Percentiles rank a stretch among this genome's conserved stretches.
Evolutionary conservation across 2,113 vertebrate species (phyloP).

Genomic region (Cryptotis parvus): DNA sequence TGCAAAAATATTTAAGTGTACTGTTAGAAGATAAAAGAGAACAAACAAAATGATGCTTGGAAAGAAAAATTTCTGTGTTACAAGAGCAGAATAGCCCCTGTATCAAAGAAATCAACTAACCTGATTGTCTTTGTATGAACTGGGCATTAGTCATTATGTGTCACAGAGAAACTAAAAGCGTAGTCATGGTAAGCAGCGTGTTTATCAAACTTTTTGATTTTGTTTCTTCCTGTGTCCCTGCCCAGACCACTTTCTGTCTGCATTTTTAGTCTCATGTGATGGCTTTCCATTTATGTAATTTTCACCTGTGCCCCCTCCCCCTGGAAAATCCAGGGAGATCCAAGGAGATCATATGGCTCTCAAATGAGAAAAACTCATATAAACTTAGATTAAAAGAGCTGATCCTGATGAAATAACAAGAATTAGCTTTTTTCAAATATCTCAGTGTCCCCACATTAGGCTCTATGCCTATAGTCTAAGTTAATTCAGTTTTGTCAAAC

Average conservation of each 20-base stretch:
- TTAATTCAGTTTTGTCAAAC: not conserved
- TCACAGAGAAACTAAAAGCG: not conserved
- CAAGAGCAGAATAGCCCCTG: not conserved
- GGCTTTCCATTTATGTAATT: too few relatives aligned
- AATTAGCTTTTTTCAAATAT: not conserved
- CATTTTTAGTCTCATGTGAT: too few relatives aligned
- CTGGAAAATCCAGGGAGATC: too few relatives aligned
- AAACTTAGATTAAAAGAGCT: not conserved
- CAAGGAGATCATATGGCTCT: too few relatives aligned
- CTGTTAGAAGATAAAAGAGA: not conserved
- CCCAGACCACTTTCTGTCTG: too few relatives aligned
- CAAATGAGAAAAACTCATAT: too few relatives aligned
- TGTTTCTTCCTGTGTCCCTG: too few relatives aligned
- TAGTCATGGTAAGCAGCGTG: not conserved
- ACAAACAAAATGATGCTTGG: not conserved
- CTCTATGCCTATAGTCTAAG: not conserved
- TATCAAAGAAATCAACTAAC: not conserved
- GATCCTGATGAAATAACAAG: not conserved
- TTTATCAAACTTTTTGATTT: too few relatives aligned
- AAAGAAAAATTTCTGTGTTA: not conserved
- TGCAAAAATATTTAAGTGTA: slow-evolving; percentile 11
- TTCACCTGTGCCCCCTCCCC: too few relatives aligned
- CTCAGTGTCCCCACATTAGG: not conserved
- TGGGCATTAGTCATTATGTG: not conserved
- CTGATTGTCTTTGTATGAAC: not conserved